Conservation (phyloP, 1,140 invertebrate species). For the Eubasilissa regina region DNA sequence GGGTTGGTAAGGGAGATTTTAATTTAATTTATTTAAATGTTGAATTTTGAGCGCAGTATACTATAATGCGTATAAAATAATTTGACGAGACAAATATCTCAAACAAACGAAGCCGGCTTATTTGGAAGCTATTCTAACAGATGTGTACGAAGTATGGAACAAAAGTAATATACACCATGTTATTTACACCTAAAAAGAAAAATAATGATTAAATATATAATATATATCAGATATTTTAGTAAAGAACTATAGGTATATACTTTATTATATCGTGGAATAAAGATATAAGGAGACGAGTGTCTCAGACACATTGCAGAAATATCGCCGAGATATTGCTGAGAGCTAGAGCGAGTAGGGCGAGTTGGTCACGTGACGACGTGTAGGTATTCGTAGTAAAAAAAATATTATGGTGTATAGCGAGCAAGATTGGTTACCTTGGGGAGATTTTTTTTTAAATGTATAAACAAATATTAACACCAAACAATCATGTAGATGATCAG, state of each 20-base stretch:
- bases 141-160: slow-evolving; percentile 1
- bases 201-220: slow-evolving; percentile 24
- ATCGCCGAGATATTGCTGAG: too few relatives aligned
- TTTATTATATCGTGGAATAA: slow-evolving; percentile 23
- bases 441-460: slow-evolving; percentile 15
- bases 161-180: slow-evolving; percentile 27
- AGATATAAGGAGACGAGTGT: not conserved
- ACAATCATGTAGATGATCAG: not conserved
- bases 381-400: not conserved
- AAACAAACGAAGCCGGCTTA: not conserved
- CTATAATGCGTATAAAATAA: too few relatives aligned
- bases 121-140: slow-evolving; percentile 2
- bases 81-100: not conserved
- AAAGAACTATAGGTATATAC: slow-evolving; percentile 32
- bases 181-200: slow-evolving; percentile 30
- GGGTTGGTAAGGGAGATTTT: too few relatives aligned
- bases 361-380: not conserved
- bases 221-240: slow-evolving; percentile 49
- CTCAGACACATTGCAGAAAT: not conserved
- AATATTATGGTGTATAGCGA: not conserved
- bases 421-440: slow-evolving; percentile 12
- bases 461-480: slow-evolving; percentile 25
- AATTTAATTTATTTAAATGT: too few relatives aligned
- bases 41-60: too few relatives aligned
- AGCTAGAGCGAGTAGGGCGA: too few relatives aligned